Percentiles rank a stretch among this genome's conserved stretches.
phyloP scores from a whole-genome alignment of 2,888 invertebrate genomes.

The Xestia ashworthii region DNA sequence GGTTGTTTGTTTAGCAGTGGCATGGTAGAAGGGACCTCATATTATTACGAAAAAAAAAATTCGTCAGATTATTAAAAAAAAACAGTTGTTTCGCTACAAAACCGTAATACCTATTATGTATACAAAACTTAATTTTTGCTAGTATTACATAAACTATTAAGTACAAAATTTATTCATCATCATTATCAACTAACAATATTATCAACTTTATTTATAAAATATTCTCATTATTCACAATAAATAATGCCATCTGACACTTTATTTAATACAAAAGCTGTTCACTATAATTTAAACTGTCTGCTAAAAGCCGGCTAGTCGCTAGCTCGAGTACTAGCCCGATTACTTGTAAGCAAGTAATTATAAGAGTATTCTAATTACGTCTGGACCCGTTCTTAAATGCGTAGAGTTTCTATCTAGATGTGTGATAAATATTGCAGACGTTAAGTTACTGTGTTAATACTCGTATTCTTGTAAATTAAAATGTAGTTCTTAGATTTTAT shows the following conservation, averaged over 20 bases:
- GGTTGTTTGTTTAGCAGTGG: too few relatives aligned
- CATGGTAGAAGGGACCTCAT: too few relatives aligned
- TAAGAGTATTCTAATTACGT: slow-evolving; percentile 57
- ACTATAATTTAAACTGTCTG: slow-evolving; percentile 42
- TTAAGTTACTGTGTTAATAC: slow-evolving; percentile 17
- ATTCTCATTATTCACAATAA: slow-evolving; percentile 8
- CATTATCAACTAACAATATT: background rate
- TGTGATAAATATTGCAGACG: slow-evolving; percentile 32
- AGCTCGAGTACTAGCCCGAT: slow-evolving; percentile 21
- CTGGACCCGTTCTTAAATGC: slow-evolving; percentile 49
- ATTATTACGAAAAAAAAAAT: too few relatives aligned
- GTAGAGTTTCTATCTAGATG: slow-evolving; percentile 19
- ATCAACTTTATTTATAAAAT: background rate
- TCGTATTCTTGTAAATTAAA: slow-evolving; percentile 36
- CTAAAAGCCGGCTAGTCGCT: slow-evolving; percentile 36
- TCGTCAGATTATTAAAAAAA: too few relatives aligned
- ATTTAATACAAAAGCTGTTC: background rate
- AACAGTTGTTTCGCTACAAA: too few relatives aligned
- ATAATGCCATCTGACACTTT: slow-evolving; percentile 12
- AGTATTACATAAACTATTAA: background rate
- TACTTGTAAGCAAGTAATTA: slow-evolving; percentile 49
- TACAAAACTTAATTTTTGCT: too few relatives aligned
- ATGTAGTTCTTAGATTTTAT: slow-evolving; percentile 1
- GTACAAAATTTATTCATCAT: background rate
- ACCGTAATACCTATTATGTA: too few relatives aligned